Conservation (phyloP, 2,797 vertebrate genomes). For the Micrastur ruficollis region DNA sequence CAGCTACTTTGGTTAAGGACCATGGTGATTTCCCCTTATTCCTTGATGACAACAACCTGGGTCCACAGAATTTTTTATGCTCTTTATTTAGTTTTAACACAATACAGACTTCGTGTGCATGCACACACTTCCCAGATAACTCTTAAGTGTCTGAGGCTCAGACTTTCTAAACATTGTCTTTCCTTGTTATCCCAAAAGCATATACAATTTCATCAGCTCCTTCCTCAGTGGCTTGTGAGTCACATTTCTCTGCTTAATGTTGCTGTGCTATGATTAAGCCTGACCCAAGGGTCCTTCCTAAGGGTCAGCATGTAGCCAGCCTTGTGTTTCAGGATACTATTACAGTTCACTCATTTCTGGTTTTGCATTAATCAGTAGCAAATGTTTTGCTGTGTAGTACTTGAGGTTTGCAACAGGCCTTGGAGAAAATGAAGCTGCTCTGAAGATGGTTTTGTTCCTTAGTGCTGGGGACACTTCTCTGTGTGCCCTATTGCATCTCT, state of each 20-base stretch:
- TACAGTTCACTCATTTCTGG: not conserved
- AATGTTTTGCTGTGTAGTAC: not conserved
- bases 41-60: not conserved
- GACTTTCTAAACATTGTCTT: not conserved
- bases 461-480: not conserved
- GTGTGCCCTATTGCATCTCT: not conserved
- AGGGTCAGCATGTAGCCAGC: not conserved
- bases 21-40: rapidly evolving
- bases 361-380: not conserved
- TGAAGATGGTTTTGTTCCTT: not conserved
- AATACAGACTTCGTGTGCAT: not conserved
- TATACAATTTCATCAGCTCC: not conserved
- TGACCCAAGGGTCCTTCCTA: not conserved
- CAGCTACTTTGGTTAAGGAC: not conserved
- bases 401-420: not conserved
- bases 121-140: not conserved
- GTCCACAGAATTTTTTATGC: not conserved
- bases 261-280: not conserved
- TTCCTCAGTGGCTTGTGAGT: not conserved
- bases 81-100: not conserved
- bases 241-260: not conserved
- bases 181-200: not conserved
- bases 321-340: not conserved
- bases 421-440: not conserved
- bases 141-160: not conserved